phyloP scores from a whole-genome alignment of 2,113 vertebrate genomes.

The Hirundichthys speculiger region DNA sequence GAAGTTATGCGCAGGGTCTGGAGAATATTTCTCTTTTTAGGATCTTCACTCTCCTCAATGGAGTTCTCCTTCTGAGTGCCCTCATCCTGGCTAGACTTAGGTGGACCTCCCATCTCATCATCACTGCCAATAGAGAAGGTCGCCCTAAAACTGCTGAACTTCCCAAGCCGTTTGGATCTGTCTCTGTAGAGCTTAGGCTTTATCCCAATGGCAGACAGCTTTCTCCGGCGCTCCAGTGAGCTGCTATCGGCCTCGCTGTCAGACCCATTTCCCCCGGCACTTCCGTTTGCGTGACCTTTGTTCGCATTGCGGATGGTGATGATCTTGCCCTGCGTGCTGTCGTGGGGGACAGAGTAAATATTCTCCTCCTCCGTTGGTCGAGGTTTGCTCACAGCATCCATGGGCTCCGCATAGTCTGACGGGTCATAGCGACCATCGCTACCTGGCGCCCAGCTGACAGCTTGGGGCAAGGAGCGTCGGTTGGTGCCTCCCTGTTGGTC shows the following conservation, averaged over 20 bases:
- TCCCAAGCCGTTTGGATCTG: slow-evolving; percentile 87
- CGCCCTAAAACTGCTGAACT: slow-evolving; percentile 90
- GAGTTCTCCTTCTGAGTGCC: slow-evolving; percentile 88
- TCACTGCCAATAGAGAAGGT: slow-evolving; percentile 93
- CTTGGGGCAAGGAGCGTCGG: slow-evolving; percentile 85
- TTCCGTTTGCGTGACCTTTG: slow-evolving; percentile 89
- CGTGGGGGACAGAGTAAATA: slow-evolving; percentile 96
- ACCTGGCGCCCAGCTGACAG: slow-evolving; percentile 84
- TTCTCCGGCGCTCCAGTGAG: slow-evolving; percentile 89
- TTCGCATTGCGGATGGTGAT: slow-evolving; percentile 96
- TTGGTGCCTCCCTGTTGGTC: slow-evolving; percentile 82
- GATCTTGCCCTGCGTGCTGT: slow-evolving; percentile 98
- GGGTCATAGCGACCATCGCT: slow-evolving; percentile 91
- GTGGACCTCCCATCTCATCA: slow-evolving; percentile 88
- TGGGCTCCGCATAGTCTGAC: slow-evolving; percentile 94
- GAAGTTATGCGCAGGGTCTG: slow-evolving; percentile 90
- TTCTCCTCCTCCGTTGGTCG: slow-evolving; percentile 91
- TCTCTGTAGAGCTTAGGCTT: slow-evolving; percentile 91
- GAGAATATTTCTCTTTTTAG: slow-evolving; percentile 89
- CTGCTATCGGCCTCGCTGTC: slow-evolving; percentile 94
- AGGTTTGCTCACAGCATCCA: slow-evolving; percentile 92
- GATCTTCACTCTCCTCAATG: slow-evolving; percentile 88
- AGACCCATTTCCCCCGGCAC: slow-evolving; percentile 90
- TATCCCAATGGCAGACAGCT: slow-evolving; percentile 76
- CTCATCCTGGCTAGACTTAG: slow-evolving; percentile 87